Conservation (phyloP, 2,113 vertebrate species). For the Collichthys lucidus region DNA sequence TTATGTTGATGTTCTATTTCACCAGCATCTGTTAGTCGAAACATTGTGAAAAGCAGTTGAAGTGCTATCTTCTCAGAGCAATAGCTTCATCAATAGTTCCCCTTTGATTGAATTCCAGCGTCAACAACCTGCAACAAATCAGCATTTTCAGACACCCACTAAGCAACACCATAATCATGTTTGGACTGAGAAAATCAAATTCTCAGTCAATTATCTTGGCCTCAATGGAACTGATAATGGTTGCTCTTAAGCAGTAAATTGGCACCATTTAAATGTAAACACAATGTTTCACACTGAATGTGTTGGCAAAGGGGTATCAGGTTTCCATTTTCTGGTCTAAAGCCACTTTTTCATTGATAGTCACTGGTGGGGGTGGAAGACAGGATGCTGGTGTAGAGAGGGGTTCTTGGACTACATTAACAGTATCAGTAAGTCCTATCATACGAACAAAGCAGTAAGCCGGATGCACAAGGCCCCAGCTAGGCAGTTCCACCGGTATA, state of each 20-base stretch:
- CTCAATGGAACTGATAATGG: conserved; percentile 75
- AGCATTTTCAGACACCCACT: conserved; percentile 69
- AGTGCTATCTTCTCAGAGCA: conserved; percentile 42
- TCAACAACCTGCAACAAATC: conserved; percentile 73
- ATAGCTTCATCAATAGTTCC: conserved; percentile 67
- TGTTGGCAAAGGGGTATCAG: conserved; percentile 67
- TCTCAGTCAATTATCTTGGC: conserved; percentile 78
- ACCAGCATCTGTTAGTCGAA: conserved; percentile 27
- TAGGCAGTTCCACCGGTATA: conserved; percentile 40
- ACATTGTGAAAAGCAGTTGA: conserved; percentile 31
- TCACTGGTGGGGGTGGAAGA: conserved; percentile 15
- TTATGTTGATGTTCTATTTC: conserved; percentile 15
- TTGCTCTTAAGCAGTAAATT: conserved; percentile 78
- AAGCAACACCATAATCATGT: conserved; percentile 77
- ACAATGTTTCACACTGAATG: conserved; percentile 75
- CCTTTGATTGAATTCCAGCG: conserved; percentile 72
- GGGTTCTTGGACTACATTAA: conserved; percentile 73
- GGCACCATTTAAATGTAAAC: conserved; percentile 79
- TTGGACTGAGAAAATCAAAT: conserved; percentile 80
- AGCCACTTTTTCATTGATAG: conserved; percentile 60
- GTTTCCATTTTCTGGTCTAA: conserved; percentile 60
- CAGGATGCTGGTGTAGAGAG: conserved; percentile 23
- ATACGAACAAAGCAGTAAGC: conserved; percentile 49
- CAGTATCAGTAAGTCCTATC: conserved; percentile 81
- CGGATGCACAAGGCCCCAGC: conserved; percentile 48